phyloP scores from a whole-genome alignment of 2,888 invertebrate species.

The Caenorhabditis angaria region DNA sequence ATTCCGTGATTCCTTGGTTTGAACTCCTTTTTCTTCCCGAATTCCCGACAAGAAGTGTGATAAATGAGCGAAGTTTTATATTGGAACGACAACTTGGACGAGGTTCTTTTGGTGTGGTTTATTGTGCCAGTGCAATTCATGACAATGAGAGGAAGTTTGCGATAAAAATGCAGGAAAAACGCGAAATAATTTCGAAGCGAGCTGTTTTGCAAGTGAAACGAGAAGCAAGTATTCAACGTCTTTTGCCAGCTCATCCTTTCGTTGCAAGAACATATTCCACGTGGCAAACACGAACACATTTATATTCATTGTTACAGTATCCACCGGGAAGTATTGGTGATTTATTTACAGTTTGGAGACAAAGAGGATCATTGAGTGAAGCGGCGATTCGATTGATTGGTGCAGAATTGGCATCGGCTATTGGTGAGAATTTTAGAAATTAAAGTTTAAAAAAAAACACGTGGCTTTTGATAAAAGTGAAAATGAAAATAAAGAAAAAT shows the following conservation, averaged over 20 bases:
- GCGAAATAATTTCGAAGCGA: slow-evolving; percentile 36
- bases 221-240: slow-evolving; percentile 50
- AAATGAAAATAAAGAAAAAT: too few relatives aligned
- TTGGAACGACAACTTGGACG: slow-evolving; percentile 83
- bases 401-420: slow-evolving; percentile 86
- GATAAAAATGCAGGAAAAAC: slow-evolving; percentile 77
- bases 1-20: slow-evolving; percentile 84
- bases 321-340: slow-evolving; percentile 86
- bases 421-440: too few relatives aligned
- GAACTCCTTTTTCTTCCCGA: slow-evolving; percentile 88
- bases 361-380: slow-evolving; percentile 82
- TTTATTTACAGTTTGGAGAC: slow-evolving; percentile 81
- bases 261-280: slow-evolving; percentile 65
- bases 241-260: slow-evolving; percentile 54
- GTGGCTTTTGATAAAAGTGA: too few relatives aligned
- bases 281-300: slow-evolving; percentile 64
- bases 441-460: too few relatives aligned
- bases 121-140: slow-evolving; percentile 79
- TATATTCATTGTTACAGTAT: slow-evolving; percentile 56
- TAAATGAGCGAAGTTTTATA: slow-evolving; percentile 77
- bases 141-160: slow-evolving; percentile 81
- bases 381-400: slow-evolving; percentile 84
- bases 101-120: slow-evolving; percentile 90
- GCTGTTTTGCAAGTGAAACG: slow-evolving; percentile 48
- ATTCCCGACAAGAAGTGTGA: slow-evolving; percentile 75